Base-by-base conservation (phyloP, 2,888 invertebrate genomes). In the Hydriomena furcata region DNA sequence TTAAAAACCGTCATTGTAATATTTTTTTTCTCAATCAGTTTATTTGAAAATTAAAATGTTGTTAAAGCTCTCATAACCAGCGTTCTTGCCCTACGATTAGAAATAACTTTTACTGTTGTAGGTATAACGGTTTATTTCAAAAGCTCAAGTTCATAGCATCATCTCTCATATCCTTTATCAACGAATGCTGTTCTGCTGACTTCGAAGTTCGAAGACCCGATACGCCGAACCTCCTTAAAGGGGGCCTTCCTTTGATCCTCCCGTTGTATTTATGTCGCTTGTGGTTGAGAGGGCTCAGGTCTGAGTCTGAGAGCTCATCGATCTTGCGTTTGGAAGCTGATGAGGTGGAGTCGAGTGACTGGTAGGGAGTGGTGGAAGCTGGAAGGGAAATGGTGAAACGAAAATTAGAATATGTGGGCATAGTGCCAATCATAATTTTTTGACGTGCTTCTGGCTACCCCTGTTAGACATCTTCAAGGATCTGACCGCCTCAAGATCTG, bases 181-280 rank as follows among this genome's bases (percentile, higher is more conserved):
- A 24, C 0, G 72, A 64, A 0, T 76, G 73, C 24, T 83, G 77
- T 42, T 84, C 84, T 1, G 77, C 80, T 2, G 86, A 87, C 37
- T 68, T 58, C 0, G 76, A 69, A 21, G 63, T 77, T 44, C 77
- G 76, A 0, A 86, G 46, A 0, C 66, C 65, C 0, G 82, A 73
- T 0, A 84, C 81, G 1, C 73, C 73, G 38, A 69, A 77, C 41
- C 65, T 68, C 12, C 78, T 70, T 7, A 91, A 60, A 1, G 91
- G 90, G 1, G 91, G 89, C 47, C 91, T 69, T 0, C 87, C 87
- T 20, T 73, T 62, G 42, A 91, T 87, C 49, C 84, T 75, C 7
- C 83, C 88, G 20, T 83, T 79, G 54, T 78, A 89, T 38, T 84
- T 90, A 12, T 84, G 79, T 5, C 82, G 75, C 52, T 91, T 91